Base-by-base conservation (phyloP, 1,140 invertebrate genomes). In the Drosophila pachea region DNA sequence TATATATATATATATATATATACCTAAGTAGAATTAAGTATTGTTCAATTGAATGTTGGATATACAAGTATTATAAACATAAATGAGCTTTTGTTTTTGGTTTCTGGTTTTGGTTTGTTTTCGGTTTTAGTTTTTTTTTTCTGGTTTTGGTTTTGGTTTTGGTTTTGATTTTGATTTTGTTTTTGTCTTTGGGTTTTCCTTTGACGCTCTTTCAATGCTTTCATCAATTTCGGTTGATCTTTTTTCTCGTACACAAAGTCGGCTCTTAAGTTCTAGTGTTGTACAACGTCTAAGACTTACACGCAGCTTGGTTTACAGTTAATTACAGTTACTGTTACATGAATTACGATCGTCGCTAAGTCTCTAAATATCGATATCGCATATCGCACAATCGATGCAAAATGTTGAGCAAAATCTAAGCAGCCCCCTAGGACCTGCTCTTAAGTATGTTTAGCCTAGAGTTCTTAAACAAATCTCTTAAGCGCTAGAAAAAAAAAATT, bases 351-450 rank as follows among this genome's bases (percentile, higher is more conserved):
- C 43, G 56, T 42, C 32, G 32, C 56, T 59, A 59, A 36, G 42
- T 35, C 16, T 45, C 68, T 66, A 70, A 59, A 48, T 60, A 67
- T 71, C 68, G 68, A 67, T 71, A 42, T 50, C 43, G 48, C 55
- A 38, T 38, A 54, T 67, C 64, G 58, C 54, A 54, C 16, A 64
- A 68, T 55, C 59, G 59, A 67, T 42, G 36, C 43, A 49, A 43
- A 63, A 63, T 31, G 31, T 61, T 66, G 45, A 68, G 56, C 55
- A 55, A 67, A 61, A 60, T 55, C 79, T 84, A 84, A 65, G 79
- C 79, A 86, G 81, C 56, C 54, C 76, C 55, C 76, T 79, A 83
- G 76, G 68, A 67, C 47, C 73, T 71, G 79, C 81, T 73, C 81
- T 84, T 84, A 84, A 62, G 50, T 67, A 48, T 33, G 16, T 32